Base-by-base conservation (phyloP, 2,113 vertebrate genomes). In the Anthoscopus minutus region DNA sequence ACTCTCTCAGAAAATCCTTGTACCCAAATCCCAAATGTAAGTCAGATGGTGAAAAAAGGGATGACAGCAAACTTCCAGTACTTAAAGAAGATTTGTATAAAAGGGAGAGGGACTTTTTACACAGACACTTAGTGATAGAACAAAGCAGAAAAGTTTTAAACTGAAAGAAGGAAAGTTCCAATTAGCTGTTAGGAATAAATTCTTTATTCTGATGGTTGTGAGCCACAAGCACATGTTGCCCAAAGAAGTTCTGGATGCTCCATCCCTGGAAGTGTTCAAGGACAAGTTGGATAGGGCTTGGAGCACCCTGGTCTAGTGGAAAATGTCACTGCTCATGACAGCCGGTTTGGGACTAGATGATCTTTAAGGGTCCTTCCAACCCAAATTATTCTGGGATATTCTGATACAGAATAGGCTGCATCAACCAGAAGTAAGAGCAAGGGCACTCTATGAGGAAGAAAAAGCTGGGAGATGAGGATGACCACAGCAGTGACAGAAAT, bases 11-110 rank as follows among this genome's bases (percentile, higher is more conserved):
- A 54, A 85, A 66, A 45, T n/a, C 13, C 4, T 14, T 42, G 6
- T 20, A 33, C 16, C 40, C 15, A 23, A 69, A 38, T 4, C 7
- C 13, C 8, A 30, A 4, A 1, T 0, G 1, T 7, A 17, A 45
- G 2, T 28, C 22, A 61, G 22, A 14, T 37, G 8, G 2, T 27
- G 44, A 38, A 35, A 30, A 73, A 81, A 57, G 2, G 5, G 2
- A 19, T 33, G 8, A 54, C 12, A 54, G 6, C 7, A 53, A 6
- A 54, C 11, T 42, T 62, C 25, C 15, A 47, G 40, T 13, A 35
- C 18, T 23, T 48, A 35, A 47, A 54, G 62, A 30, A 10, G 10
- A 18, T 30, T 56, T 37, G 3, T 23, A 5, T 28, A 48, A 74
- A 54, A 31, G 25, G 3, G 31, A 54, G 22, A 42, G 12, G 7